Evolutionary conservation across 2,797 vertebrate genomes (phyloP).

Genomic region (Strix occidentalis): DNA sequence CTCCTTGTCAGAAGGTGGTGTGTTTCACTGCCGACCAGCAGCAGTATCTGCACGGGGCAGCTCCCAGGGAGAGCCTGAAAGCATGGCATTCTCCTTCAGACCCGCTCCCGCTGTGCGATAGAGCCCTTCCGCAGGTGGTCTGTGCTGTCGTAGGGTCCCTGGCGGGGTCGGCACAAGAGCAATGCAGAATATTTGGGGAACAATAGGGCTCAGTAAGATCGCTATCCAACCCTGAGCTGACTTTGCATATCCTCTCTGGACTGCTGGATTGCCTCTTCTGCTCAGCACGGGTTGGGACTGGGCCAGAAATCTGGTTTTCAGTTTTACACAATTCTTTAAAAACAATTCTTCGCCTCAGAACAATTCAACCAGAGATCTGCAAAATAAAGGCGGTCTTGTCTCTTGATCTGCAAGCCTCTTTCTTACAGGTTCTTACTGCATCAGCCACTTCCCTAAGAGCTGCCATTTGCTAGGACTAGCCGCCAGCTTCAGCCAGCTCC

Average conservation of each 20-base stretch:
- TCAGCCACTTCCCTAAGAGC: background rate
- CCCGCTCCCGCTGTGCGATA: background rate
- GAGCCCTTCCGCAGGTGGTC: background rate
- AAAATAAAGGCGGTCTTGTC: background rate
- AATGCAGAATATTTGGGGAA: background rate
- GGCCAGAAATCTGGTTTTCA: slow-evolving; percentile 47
- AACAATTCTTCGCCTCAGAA: slow-evolving; percentile 27
- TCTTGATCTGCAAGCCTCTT: background rate
- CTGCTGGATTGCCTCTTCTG: slow-evolving; percentile 23
- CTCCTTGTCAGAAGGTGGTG: background rate
- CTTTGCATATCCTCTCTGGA: background rate
- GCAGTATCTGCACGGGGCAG: background rate
- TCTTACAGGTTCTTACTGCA: background rate
- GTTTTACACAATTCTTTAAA: background rate
- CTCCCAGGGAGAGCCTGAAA: background rate
- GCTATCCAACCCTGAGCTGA: background rate
- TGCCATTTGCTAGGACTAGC: background rate
- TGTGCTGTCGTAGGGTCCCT: background rate
- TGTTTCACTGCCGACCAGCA: background rate
- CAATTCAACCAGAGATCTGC: background rate
- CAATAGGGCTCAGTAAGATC: background rate
- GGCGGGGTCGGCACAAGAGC: background rate
- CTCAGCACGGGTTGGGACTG: background rate
- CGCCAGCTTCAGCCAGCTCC: background rate
- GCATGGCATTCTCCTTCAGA: background rate